Evolutionary conservation across 30 jellyfish, hydroid and myxozoan genomes (phyloP).

Genomic region (Hydractinia echinata): DNA sequence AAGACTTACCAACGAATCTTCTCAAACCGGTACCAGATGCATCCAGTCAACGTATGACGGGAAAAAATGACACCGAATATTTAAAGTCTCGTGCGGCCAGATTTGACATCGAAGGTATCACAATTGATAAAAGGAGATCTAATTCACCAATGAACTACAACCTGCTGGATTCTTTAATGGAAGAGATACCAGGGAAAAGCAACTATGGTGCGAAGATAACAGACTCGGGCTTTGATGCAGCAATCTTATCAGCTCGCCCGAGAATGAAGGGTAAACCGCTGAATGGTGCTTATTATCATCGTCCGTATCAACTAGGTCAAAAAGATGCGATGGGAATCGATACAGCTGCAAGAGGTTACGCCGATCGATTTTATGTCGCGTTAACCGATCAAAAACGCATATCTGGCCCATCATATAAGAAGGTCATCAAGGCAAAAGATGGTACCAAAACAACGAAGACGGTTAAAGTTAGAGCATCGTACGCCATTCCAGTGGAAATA

Average conservation of each 20-base stretch:
- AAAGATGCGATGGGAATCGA: slow-evolving; percentile 43
- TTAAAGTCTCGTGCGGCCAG: neutral
- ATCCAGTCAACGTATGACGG: neutral
- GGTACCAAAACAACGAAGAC: neutral
- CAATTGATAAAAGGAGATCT: neutral
- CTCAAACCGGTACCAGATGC: slow-evolving; percentile 18
- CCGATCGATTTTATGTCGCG: slow-evolving; percentile 31
- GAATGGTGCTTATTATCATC: slow-evolving; percentile 67
- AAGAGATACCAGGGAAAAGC: slow-evolving; percentile 90
- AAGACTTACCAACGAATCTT: slow-evolving; percentile 31
- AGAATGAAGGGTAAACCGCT: slow-evolving; percentile 25
- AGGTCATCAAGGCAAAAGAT: too few species aligned
- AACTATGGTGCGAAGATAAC: slow-evolving; percentile 60
- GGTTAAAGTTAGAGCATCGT: slow-evolving; percentile 7
- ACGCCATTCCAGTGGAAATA: slow-evolving; percentile 41
- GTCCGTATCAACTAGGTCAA: slow-evolving; percentile 48
- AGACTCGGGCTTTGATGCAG: slow-evolving; percentile 63
- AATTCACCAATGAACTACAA: neutral
- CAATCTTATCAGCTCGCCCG: slow-evolving; percentile 33
- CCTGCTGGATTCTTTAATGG: slow-evolving; percentile 73
- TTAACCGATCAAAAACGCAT: slow-evolving; percentile 13
- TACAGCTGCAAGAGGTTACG: slow-evolving; percentile 2
- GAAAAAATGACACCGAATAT: neutral
- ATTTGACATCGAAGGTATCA: slow-evolving; percentile 6
- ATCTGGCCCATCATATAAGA: slow-evolving; percentile 5